Evolutionary conservation across 2,888 invertebrate species (phyloP).

Genomic region (Didymodactylos carnosus): DNA sequence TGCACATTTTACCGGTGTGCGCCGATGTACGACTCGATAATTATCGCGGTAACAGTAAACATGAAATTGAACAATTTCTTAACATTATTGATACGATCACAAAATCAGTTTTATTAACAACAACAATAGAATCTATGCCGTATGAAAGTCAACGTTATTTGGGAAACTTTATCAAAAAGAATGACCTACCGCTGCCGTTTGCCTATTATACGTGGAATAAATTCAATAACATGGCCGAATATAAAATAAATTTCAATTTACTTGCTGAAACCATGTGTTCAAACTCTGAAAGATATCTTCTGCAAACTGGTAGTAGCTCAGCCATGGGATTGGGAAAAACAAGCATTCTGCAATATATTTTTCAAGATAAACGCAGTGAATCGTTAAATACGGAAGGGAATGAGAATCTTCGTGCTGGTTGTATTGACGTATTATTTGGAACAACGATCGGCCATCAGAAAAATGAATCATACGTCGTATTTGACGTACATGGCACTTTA

Average conservation of each 20-base stretch:
- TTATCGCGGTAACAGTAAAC: background rate
- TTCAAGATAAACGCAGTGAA: background rate
- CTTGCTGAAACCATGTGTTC: background rate
- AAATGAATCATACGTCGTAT: background rate
- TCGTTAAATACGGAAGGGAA: background rate
- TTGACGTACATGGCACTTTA: background rate
- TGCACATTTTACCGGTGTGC: background rate
- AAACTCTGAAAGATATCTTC: background rate
- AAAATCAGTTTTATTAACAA: background rate
- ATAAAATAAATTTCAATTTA: background rate
- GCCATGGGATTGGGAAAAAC: background rate
- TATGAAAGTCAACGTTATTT: background rate
- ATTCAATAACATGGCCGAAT: background rate
- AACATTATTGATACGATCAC: background rate
- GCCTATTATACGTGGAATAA: background rate
- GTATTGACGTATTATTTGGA: background rate
- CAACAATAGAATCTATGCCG: background rate
- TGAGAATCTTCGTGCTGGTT: background rate
- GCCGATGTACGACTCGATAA: background rate
- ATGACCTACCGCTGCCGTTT: background rate
- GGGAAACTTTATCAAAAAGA: background rate
- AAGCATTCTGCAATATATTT: background rate
- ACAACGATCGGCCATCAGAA: background rate
- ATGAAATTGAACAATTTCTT: background rate
- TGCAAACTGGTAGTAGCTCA: background rate